Conservation (phyloP, 1,140 invertebrate genomes). For the Drosophila simulans region DNA sequence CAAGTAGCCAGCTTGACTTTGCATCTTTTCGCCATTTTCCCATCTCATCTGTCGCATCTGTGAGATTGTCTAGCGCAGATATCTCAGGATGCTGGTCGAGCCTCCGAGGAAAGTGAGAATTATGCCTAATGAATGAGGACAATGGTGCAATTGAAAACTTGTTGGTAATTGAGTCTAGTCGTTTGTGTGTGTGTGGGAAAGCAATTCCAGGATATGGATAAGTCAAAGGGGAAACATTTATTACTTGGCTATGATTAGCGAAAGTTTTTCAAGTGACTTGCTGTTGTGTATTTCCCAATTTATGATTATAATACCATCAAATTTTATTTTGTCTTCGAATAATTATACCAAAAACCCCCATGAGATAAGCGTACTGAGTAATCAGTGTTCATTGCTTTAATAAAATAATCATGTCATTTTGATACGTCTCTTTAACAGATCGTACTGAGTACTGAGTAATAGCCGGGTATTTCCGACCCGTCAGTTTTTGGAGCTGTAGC, state of each 20-base stretch:
- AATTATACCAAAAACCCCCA: too few relatives aligned
- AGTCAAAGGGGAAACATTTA: background rate
- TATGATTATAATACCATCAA: too few relatives aligned
- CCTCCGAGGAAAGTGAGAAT: constrained; percentile 43
- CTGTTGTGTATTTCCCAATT: background rate
- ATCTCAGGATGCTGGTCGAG: constrained; percentile 53
- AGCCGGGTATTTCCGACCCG: background rate
- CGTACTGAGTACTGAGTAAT: background rate
- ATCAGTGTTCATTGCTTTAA: background rate
- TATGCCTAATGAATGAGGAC: constrained; percentile 70
- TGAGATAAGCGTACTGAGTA: background rate
- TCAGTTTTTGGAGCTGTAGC: constrained; percentile 3
- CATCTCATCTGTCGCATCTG: constrained; percentile 48
- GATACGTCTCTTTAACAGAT: too few relatives aligned
- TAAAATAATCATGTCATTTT: too few relatives aligned
- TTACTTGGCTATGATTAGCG: background rate
- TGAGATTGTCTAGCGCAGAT: constrained; percentile 70
- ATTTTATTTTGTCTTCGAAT: background rate
- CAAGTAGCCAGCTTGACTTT: constrained; percentile 58
- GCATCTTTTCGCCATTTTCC: constrained; percentile 56
- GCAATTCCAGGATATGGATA: constrained; percentile 4
- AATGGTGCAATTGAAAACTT: constrained; percentile 62
- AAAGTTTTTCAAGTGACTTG: background rate
- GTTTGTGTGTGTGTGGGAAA: constrained; percentile 49
- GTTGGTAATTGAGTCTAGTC: constrained; percentile 19